phyloP scores from a whole-genome alignment of 2,888 invertebrate species.

The Allolobophora icterica region DNA sequence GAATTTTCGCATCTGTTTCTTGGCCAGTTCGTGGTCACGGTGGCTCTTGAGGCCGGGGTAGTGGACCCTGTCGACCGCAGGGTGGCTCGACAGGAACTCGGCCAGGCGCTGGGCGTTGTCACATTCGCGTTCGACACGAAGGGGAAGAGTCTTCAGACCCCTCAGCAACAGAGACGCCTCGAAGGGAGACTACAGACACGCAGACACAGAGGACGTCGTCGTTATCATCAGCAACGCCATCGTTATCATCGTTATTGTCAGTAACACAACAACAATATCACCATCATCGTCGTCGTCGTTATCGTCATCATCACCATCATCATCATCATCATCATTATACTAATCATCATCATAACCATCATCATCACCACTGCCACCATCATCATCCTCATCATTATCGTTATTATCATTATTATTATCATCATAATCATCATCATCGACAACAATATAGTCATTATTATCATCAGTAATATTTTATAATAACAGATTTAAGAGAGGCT shows the following conservation, averaged over 20 bases:
- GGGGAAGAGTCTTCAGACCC: slow-evolving; percentile 87
- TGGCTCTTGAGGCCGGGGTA: slow-evolving; percentile 74
- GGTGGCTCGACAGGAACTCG: slow-evolving; percentile 74
- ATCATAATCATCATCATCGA: no score
- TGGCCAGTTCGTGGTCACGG: slow-evolving; percentile 61
- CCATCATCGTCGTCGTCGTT: background rate
- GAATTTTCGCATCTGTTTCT: slow-evolving; percentile 76
- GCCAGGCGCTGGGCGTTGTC: slow-evolving; percentile 80
- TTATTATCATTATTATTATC: no score
- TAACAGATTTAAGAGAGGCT: no score
- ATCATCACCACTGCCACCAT: no score
- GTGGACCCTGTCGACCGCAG: slow-evolving; percentile 57
- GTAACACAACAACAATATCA: background rate
- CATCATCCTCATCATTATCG: no score
- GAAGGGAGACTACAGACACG: slow-evolving; percentile 39
- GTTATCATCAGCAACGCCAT: background rate
- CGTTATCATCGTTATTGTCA: slow-evolving; percentile 6
- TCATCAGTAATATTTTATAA: no score
- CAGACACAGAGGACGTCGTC: background rate
- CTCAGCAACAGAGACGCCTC: slow-evolving; percentile 52
- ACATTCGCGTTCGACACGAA: slow-evolving; percentile 89
- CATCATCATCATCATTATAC: background rate
- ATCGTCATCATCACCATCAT: slow-evolving; percentile 14
- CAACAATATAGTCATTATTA: no score
- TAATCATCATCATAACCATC: slow-evolving; percentile 21